Conservation (phyloP, 2,797 vertebrate genomes). For the Syngnathus rostellatus region DNA sequence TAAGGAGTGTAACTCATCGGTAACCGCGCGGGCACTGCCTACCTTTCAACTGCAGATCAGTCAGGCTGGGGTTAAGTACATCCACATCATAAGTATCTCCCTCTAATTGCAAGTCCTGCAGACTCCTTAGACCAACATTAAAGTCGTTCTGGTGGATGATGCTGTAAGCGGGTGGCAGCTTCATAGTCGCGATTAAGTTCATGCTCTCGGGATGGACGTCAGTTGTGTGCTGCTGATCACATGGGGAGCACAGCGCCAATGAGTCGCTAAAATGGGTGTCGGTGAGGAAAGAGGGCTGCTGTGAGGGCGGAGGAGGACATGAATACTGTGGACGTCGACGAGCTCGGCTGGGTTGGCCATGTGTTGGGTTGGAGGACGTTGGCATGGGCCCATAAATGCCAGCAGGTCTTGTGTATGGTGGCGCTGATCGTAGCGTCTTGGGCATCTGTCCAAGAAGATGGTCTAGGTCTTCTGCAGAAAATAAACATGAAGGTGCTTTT, state of each 20-base stretch:
- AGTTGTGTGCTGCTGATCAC: slow-evolving; percentile 61
- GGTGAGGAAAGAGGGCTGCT: slow-evolving; percentile 42
- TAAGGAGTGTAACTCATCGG: neutral
- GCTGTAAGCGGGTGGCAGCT: slow-evolving; percentile 68
- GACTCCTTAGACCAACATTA: slow-evolving; percentile 54
- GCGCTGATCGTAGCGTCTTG: slow-evolving; percentile 62
- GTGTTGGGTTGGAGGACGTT: slow-evolving; percentile 45
- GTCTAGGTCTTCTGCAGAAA: slow-evolving; percentile 82
- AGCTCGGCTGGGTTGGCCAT: slow-evolving; percentile 45
- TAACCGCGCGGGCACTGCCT: neutral
- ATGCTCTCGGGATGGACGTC: slow-evolving; percentile 57
- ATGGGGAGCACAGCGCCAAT: slow-evolving; percentile 52
- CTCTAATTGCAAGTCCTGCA: slow-evolving; percentile 79
- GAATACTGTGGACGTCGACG: slow-evolving; percentile 50
- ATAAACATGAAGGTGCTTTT: neutral
- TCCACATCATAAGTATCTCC: slow-evolving; percentile 86
- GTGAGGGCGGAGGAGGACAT: slow-evolving; percentile 32
- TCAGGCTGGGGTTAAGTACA: slow-evolving; percentile 86
- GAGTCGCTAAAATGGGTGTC: neutral
- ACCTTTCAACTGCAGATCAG: slow-evolving; percentile 94
- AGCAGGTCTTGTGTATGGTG: slow-evolving; percentile 33
- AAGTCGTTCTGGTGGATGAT: slow-evolving; percentile 64
- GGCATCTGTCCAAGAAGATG: slow-evolving; percentile 79
- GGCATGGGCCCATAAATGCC: slow-evolving; percentile 27
- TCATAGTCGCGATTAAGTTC: slow-evolving; percentile 72